Evolutionary conservation across 2,888 invertebrate species (phyloP).

Genomic region (Thelaira solivaga): DNA sequence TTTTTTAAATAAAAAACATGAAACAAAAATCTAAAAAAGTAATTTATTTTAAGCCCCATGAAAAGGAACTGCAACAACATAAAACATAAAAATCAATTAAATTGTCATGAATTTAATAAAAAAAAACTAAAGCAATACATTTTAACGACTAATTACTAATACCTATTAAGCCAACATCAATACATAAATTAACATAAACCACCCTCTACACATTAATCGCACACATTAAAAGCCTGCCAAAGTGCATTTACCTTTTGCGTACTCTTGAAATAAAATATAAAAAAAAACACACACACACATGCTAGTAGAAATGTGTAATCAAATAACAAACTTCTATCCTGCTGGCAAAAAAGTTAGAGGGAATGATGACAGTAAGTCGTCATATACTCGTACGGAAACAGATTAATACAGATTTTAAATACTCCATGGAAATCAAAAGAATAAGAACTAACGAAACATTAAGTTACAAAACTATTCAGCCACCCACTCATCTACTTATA

Average conservation of each 20-base stretch:
- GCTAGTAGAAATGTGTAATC: not conserved
- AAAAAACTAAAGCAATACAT: slow-evolving; percentile 25
- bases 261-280: not conserved
- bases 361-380: not conserved
- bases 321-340: not conserved
- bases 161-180: slow-evolving; percentile 25
- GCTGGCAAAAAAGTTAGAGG: not conserved
- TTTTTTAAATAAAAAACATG: no score
- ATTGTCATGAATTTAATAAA: slow-evolving; percentile 43
- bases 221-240: slow-evolving; percentile 17
- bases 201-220: not conserved
- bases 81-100: slow-evolving; percentile 47
- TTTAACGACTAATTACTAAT: slow-evolving; percentile 50
- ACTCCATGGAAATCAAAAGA: slow-evolving; percentile 44
- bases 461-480: slow-evolving; percentile 25
- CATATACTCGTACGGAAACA: slow-evolving; percentile 2
- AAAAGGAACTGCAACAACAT: slow-evolving; percentile 11
- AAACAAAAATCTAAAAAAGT: no score
- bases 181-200: not conserved
- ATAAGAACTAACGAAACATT: slow-evolving; percentile 33
- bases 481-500: not conserved
- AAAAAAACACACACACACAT: no score
- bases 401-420: slow-evolving; percentile 57
- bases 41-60: slow-evolving; percentile 30
- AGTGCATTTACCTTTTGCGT: slow-evolving; percentile 55